Evolutionary conservation across 2,888 invertebrate species (phyloP).

Genomic region (Abscondita cerata): DNA sequence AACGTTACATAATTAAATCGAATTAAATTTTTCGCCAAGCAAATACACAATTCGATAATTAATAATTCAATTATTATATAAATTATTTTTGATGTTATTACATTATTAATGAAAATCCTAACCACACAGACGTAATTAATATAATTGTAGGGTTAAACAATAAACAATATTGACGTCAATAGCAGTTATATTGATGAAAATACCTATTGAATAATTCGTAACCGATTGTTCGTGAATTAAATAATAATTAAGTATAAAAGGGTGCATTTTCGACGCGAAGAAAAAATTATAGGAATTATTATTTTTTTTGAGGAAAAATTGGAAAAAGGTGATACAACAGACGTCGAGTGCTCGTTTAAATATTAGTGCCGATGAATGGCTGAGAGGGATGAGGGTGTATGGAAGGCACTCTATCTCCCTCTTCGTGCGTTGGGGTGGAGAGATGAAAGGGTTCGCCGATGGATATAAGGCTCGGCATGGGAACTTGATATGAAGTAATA

Average conservation of each 20-base stretch:
- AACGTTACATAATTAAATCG: too few species aligned
- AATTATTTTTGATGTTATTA: conserved; percentile 2
- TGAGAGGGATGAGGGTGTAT: conserved; percentile 24
- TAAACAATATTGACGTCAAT: conserved; percentile 11
- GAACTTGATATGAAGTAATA: conserved; percentile 49
- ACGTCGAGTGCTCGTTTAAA: conserved; percentile 34
- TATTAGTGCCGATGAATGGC: conserved; percentile 29
- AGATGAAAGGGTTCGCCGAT: conserved; percentile 45
- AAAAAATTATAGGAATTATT: conserved; percentile 13
- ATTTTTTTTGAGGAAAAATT: background rate
- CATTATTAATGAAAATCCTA: conserved; percentile 8
- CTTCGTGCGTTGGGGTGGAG: conserved; percentile 15
- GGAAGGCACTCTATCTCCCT: conserved; percentile 10
- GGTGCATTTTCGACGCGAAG: background rate
- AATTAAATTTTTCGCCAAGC: too few species aligned
- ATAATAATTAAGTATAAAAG: background rate
- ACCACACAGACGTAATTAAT: conserved; percentile 8
- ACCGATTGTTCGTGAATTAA: background rate
- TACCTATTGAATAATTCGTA: conserved; percentile 8
- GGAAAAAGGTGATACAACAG: conserved; percentile 16
- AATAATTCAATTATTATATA: background rate
- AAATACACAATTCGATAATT: too few species aligned
- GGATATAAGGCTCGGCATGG: conserved; percentile 43
- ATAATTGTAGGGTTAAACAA: conserved; percentile 10
- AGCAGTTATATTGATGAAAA: conserved; percentile 4